Base-by-base conservation (phyloP, 2,888 invertebrate genomes). In the Xanthorhoe spadicearia region DNA sequence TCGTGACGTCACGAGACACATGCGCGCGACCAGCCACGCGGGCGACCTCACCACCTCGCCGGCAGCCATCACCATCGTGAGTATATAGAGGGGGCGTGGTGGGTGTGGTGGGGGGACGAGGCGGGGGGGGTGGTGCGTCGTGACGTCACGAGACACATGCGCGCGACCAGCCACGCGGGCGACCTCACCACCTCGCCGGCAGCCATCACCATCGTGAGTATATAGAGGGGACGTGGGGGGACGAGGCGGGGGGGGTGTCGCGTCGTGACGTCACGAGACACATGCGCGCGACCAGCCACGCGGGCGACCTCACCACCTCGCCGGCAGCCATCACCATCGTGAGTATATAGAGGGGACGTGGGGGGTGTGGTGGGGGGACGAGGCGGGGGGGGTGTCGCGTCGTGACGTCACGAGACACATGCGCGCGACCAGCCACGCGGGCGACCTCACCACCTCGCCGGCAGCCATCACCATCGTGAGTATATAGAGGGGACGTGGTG, bases 321-420 rank as follows among this genome's bases (percentile, higher is more conserved):
- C n/a, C n/a, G n/a, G n/a, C n/a, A n/a, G n/a, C n/a, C n/a, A n/a
- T n/a, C n/a, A n/a, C n/a, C n/a, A n/a, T n/a, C n/a, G n/a, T n/a
- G n/a, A n/a, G n/a, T n/a, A n/a, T n/a, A 64, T 85, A 66, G 77
- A 70, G 53, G 84, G 76, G 73, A 58, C 68, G 64, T 88, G 88
- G 91, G 82, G 83, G 82, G 77, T 82, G 79, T 91, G 88, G 88
- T 90, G 90, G 84, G 86, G 83, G 32, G 86, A 85, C 76, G 77
- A 69, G 63, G 74, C 55, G 56, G 89, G 87, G 9, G 69, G 73
- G 56, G 73, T 86, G 75, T 78, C 70, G 67, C 78, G 77, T 53
- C 75, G 77, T 49, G 66, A 72, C 69, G 71, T 75, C 60, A 66
- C 71, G 38, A 68, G 32, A 56, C 68, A 62, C 60, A 51, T 70